Evolutionary conservation across 2,113 vertebrate species (phyloP).

Genomic region (Leucosticte australis): DNA sequence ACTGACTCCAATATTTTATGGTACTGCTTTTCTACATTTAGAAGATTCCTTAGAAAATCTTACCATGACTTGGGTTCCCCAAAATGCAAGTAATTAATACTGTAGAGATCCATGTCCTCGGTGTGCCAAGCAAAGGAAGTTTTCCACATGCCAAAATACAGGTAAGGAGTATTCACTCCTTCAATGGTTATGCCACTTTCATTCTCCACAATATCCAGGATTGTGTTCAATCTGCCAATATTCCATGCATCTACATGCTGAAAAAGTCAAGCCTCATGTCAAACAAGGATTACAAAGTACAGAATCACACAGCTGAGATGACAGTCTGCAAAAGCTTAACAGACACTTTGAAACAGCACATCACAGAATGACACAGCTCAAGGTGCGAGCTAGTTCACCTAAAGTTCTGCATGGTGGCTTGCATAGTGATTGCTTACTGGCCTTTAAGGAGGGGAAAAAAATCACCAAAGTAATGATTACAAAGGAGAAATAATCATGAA

Average conservation of each 20-base stretch:
- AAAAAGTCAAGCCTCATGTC: neutral
- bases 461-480: neutral
- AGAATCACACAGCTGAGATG: neutral
- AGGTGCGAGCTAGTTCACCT: neutral
- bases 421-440: neutral
- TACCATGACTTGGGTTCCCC: slow-evolving; percentile 97
- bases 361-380: neutral
- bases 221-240: slow-evolving; percentile 88
- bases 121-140: slow-evolving; percentile 98
- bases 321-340: neutral
- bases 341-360: neutral
- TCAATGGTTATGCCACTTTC: slow-evolving; percentile 94
- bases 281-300: neutral
- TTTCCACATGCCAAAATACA: slow-evolving; percentile 99
- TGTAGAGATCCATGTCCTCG: slow-evolving; percentile 98
- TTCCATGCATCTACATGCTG: slow-evolving; percentile 90
- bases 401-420: neutral
- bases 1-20: neutral
- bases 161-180: slow-evolving; percentile 91
- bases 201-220: slow-evolving; percentile 90
- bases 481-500: neutral
- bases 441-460: neutral
- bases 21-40: neutral
- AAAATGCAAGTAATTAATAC: slow-evolving; percentile 96
- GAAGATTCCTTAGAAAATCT: neutral